These are phyloP conservation scores for Elaphurus davidianus DNA, from an alignment of 2,113 vertebrate species.

Conservation along the genomic window DNA sequence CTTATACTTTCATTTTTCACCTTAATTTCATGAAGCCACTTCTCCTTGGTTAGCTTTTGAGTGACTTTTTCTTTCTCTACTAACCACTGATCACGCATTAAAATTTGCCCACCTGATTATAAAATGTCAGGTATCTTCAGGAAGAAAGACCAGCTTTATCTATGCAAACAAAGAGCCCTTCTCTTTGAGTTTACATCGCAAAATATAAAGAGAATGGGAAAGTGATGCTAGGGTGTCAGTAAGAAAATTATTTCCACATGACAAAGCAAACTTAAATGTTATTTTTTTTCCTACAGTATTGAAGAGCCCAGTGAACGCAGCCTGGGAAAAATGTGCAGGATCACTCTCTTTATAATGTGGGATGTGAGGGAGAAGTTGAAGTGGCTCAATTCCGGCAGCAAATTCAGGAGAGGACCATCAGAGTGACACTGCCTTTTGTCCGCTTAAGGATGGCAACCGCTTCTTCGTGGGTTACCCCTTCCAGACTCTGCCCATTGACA, in stretches of 20 bases:
- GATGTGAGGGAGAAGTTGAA: neutral
- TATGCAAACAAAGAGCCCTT: slow-evolving; percentile 1
- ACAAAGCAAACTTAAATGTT: slow-evolving; percentile 48
- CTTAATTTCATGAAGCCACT: neutral
- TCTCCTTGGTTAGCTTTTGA: neutral
- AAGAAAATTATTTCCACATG: slow-evolving; percentile 49
- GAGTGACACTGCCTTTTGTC: slow-evolving; percentile 94
- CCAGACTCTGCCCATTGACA: slow-evolving; percentile 94
- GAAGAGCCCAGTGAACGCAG: slow-evolving; percentile 24
- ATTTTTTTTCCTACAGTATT: neutral
- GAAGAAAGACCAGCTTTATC: slow-evolving; percentile 20
- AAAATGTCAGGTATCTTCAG: slow-evolving; percentile 19
- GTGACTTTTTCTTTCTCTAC: slow-evolving; percentile 1
- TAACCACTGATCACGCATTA: neutral
- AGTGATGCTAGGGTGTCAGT: neutral
- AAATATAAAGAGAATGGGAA: neutral
- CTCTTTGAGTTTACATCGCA: neutral
- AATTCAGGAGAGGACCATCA: slow-evolving; percentile 92
- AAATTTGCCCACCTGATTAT: neutral
- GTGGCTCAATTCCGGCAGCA: neutral
- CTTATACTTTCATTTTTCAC: slow-evolving; percentile 19
- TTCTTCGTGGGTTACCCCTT: slow-evolving; percentile 97
- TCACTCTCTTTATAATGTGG: neutral
- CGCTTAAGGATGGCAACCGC: slow-evolving; percentile 95
- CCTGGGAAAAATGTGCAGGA: neutral